phyloP scores from a whole-genome alignment of 2,888 invertebrate species.

The Catocala sponsa region DNA sequence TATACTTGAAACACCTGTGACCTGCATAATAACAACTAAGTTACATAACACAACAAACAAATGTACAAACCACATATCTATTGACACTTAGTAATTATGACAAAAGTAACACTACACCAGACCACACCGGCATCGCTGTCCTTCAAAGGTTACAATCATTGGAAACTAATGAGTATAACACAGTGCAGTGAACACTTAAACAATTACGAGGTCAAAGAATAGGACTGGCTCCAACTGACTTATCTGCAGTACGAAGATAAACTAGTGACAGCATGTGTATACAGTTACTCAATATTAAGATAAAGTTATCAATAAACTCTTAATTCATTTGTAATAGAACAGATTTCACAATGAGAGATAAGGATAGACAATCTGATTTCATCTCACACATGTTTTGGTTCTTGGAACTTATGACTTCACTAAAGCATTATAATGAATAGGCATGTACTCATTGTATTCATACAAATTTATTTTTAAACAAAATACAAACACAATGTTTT shows the following conservation, averaged over 20 bases:
- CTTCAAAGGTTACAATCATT: neutral
- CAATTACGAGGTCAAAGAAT: neutral
- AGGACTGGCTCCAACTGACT: neutral
- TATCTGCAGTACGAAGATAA: conserved; percentile 1
- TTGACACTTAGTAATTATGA: too few relatives aligned
- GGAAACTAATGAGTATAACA: conserved; percentile 10
- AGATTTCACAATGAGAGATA: conserved; percentile 45
- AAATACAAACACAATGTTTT: too few relatives aligned
- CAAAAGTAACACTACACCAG: too few relatives aligned
- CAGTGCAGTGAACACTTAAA: neutral
- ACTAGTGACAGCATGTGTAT: neutral
- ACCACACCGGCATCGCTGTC: too few relatives aligned
- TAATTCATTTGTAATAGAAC: conserved; percentile 26
- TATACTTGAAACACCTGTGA: too few relatives aligned
- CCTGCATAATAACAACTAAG: too few relatives aligned
- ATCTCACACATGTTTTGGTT: conserved; percentile 25
- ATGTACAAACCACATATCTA: too few relatives aligned
- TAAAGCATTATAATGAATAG: too few relatives aligned
- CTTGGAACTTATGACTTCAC: conserved; percentile 31
- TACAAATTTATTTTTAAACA: neutral
- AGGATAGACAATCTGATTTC: conserved; percentile 26
- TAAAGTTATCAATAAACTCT: conserved; percentile 23
- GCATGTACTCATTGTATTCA: conserved; percentile 2
- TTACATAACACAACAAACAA: too few relatives aligned
- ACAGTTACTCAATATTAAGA: conserved; percentile 38